A percentile compares a stretch with the other conserved stretches of the same genome.
Conservation (phyloP, 2,888 invertebrate genomes). For the Drosophila imparisetae region DNA sequence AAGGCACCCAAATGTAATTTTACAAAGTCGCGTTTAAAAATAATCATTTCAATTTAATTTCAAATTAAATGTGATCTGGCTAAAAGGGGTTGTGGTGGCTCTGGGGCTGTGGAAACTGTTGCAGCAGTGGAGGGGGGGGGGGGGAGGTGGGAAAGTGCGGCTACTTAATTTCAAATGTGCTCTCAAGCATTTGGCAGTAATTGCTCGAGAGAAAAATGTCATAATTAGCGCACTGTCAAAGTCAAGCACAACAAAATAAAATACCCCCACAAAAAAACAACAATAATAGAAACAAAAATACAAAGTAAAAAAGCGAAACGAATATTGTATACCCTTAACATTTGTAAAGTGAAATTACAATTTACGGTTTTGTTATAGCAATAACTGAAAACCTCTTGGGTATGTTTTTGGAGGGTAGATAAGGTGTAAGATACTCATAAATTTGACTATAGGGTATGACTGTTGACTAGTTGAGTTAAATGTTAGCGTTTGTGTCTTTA, state of each 20-base stretch:
- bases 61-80: conserved; percentile 43
- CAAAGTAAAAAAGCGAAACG: background rate
- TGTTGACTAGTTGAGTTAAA: background rate
- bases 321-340: background rate
- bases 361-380: background rate
- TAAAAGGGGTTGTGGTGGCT: background rate
- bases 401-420: fast-evolving
- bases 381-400: background rate
- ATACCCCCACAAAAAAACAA: conserved; percentile 7
- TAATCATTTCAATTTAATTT: conserved; percentile 65
- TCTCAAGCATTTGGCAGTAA: conserved; percentile 78
- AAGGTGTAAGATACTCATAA: background rate
- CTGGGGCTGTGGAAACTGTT: background rate
- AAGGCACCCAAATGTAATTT: conserved; percentile 66
- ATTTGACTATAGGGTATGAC: background rate
- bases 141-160: conserved; percentile 3
- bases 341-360: background rate
- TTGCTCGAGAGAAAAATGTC: conserved; percentile 66
- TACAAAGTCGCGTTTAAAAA: conserved; percentile 67
- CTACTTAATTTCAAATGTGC: conserved; percentile 68
- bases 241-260: conserved; percentile 29
- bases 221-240: conserved; percentile 66
- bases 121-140: background rate
- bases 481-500: background rate
- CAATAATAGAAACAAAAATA: background rate